Evolutionary conservation across 2,888 invertebrate species (phyloP).

Genomic region (Ommatoiulus sabulosus): DNA sequence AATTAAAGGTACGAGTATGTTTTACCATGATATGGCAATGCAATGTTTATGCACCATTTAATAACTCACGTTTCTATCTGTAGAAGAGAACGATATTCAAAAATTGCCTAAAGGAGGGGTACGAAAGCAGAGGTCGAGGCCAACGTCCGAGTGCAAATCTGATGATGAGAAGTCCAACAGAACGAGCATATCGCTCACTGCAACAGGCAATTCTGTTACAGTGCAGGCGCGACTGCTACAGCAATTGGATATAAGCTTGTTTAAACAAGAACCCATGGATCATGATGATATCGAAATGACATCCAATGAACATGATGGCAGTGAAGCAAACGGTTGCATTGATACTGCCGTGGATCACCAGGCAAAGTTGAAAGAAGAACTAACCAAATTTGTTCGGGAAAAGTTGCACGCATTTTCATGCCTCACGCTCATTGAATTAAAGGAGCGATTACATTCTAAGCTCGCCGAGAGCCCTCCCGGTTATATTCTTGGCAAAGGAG

Average conservation of each 20-base stretch:
- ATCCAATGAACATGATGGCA: background rate
- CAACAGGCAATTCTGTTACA: background rate
- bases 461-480: slow-evolving; percentile 57
- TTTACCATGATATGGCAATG: background rate
- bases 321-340: background rate
- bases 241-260: background rate
- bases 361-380: slow-evolving; percentile 28
- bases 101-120: background rate
- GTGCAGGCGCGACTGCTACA: background rate
- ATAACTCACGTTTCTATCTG: background rate
- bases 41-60: too few species aligned
- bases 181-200: slow-evolving; percentile 25
- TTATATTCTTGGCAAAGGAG: slow-evolving; percentile 56
- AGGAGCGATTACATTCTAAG: slow-evolving; percentile 53
- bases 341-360: background rate
- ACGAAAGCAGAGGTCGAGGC: background rate
- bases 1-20: background rate
- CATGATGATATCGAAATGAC: background rate
- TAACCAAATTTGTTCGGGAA: slow-evolving; percentile 42
- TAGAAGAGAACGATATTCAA: background rate
- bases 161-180: background rate
- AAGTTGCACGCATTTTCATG: background rate
- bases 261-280: slow-evolving; percentile 44
- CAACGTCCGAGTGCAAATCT: background rate
- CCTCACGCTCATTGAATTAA: slow-evolving; percentile 55